phyloP scores from a whole-genome alignment of 1,140 invertebrate species.

The Danaus plexippus region DNA sequence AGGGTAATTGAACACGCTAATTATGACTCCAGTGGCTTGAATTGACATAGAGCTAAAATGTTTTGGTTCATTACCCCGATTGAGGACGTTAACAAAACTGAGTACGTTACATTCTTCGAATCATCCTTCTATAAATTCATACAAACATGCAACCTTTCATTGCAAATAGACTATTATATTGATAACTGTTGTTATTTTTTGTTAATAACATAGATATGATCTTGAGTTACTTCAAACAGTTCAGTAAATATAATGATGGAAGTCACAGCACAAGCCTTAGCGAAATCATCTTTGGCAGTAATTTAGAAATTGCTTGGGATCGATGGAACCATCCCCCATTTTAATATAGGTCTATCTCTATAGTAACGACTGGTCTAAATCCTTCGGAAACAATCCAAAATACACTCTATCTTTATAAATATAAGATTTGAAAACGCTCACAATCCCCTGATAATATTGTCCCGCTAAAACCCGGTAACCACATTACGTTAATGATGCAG shows the following conservation, averaged over 20 bases:
- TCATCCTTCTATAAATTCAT: no score
- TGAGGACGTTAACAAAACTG: constrained; percentile 5
- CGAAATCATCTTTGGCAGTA: constrained; percentile 1
- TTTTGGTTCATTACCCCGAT: constrained; percentile 9
- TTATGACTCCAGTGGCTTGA: constrained; percentile 15
- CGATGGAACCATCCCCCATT: constrained; percentile 16
- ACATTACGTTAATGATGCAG: constrained; percentile 22
- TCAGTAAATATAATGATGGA: not conserved
- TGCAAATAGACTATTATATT: no score
- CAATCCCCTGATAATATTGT: constrained; percentile 7
- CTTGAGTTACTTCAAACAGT: no score
- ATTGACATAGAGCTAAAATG: constrained; percentile 11
- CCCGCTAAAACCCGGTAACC: constrained; percentile 16
- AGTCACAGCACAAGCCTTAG: no score
- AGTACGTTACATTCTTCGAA: constrained; percentile 1
- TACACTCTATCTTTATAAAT: constrained; percentile 10
- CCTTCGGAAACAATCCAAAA: not conserved
- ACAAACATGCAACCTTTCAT: not conserved
- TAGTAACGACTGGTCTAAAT: constrained; percentile 21
- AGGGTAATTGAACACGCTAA: constrained; percentile 23
- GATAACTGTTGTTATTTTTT: no score
- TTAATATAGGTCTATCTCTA: constrained; percentile 19
- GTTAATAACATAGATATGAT: no score
- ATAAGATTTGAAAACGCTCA: constrained; percentile 12
- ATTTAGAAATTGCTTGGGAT: constrained; percentile 23